Base-by-base conservation (phyloP, 2,113 vertebrate genomes). In the Lophotis ruficrista region DNA sequence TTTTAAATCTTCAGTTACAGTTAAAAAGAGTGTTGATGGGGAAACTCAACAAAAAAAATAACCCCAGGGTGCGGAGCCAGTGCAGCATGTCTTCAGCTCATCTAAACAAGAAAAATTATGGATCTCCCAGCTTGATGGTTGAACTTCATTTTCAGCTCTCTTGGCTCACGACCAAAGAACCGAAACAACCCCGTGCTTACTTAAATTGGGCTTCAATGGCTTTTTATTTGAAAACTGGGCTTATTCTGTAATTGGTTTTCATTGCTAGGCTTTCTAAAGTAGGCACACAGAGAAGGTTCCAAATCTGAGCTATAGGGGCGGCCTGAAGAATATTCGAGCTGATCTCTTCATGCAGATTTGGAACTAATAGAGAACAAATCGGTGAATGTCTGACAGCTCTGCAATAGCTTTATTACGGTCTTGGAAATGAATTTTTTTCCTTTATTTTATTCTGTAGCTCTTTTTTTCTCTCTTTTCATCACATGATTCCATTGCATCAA, bases 81-180 rank as follows among this genome's bases (percentile, higher is more conserved):
- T 77, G 66, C 33, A 77, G n/a, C 35, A 37, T 92, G 50, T 83
- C 54, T 88, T 72, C 58, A 72, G 81, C 45, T 61, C 62, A 45
- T 7, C 60, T 51, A 54, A 82, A 87, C 57, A 69, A 61, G 65
- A 85, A 80, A 43, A 83, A 73, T 53, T 35, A 19, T 37, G 33
- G 15, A 15, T 75, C 38, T 90, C 73, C 60, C 45, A 87, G 83
- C 53, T 68, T 94, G 79, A 58, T 70, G 33, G 35, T 62, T 94
- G 38, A 78, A 70, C 43, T 90, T 93, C 14, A 48, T 93, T 95
- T 95, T 80, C 85, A 69, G 23, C n/a, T 87, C 14, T 83, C 66
- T 88, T 86, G 65, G 86, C 69, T 92, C 17, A 7, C 61, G n/a
- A 72, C 47, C 77, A 94, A 76, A 91, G 37, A 77, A 41, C 33